Evolutionary conservation across 2,888 invertebrate genomes (phyloP).

Genomic region (Polydrusus pterygomalis): DNA sequence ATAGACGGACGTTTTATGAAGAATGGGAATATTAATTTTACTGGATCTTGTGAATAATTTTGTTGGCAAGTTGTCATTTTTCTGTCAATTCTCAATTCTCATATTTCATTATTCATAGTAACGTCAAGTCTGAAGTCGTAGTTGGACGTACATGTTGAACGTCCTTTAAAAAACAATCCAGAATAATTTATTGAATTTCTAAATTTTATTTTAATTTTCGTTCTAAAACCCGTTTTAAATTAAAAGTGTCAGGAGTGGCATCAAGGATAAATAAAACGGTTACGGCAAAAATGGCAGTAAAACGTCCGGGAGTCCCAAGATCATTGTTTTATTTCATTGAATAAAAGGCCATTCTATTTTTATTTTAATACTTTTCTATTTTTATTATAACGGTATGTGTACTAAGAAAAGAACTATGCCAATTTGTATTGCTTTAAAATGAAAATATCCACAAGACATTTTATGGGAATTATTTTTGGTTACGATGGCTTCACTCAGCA

Average conservation of each 20-base stretch:
- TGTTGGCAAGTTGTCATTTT: constrained; percentile 2
- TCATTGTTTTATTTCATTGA: constrained; percentile 52
- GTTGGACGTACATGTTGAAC: constrained; percentile 19
- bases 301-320: constrained; percentile 59
- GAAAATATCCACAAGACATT: constrained; percentile 59
- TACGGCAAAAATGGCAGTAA: constrained; percentile 66
- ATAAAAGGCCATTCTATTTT: constrained; percentile 54
- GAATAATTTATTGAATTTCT: constrained; percentile 4
- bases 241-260: not conserved
- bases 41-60: not conserved
- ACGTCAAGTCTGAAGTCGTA: no score
- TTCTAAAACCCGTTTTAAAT: not conserved
- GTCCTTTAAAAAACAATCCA: not conserved
- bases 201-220: not conserved
- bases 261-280: constrained; percentile 62
- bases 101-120: not conserved
- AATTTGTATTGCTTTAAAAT: constrained; percentile 65
- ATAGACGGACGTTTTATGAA: not conserved
- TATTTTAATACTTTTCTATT: constrained; percentile 59
- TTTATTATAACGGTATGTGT: constrained; percentile 55
- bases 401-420: constrained; percentile 61
- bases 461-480: constrained; percentile 46
- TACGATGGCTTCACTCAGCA: constrained; percentile 70
- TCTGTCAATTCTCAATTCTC: constrained; percentile 2
- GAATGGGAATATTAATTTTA: constrained; percentile 11